Evolutionary conservation across 2,797 vertebrate species (phyloP), one percentile per base, ranked within the genome.

Genomic region (Pogonophryne albipinna): DNA sequence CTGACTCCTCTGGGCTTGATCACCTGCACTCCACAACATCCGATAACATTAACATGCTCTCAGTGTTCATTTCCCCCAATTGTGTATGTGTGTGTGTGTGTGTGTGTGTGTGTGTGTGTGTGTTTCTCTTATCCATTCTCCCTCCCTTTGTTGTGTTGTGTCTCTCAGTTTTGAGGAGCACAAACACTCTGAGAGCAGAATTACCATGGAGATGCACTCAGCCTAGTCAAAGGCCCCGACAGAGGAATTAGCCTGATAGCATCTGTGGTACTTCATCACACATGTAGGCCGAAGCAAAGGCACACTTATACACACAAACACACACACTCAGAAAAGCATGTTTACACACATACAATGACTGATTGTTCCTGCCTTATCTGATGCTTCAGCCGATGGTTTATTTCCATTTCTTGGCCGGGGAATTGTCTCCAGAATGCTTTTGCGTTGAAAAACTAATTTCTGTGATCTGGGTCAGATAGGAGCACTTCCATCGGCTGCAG

Each of bases 281-380:
- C 64, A 64, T 65, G 2, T 41, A 76, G 74, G 87, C 67, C 80
- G 57, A 85, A 83, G 81, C 66, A 62, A 76, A 68, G 45, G 53
- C 56, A 63, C 57, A 59, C 67, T 61, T 45, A 68, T 34, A 34
- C 62, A 60, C 70, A 17, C 57, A 60, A 64, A 62, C 49, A 51
- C 49, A 76, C 55, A 73, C 34, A 34, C 4, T 16, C 59, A 80
- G 66, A 82, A 47, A 71, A 72, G 66, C 51, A 78, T 85, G 74
- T 86, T 83, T 85, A 86, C 80, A 73, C 84, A 86, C 86, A 84
- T 80, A 80, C 87, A 90, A 84, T 90, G 86, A 91, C 75, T 89
- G 90, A 94, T 90, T 92, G 87, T 91, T 90, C 81, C 75, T 79
- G 41, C n/a, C 60, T 90, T 92, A 94, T 93, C 92, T 91, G 90